Percentiles rank a stretch among this genome's conserved stretches.
Conservation (phyloP, 2,888 invertebrate species). For the Phyto melanocephala region DNA sequence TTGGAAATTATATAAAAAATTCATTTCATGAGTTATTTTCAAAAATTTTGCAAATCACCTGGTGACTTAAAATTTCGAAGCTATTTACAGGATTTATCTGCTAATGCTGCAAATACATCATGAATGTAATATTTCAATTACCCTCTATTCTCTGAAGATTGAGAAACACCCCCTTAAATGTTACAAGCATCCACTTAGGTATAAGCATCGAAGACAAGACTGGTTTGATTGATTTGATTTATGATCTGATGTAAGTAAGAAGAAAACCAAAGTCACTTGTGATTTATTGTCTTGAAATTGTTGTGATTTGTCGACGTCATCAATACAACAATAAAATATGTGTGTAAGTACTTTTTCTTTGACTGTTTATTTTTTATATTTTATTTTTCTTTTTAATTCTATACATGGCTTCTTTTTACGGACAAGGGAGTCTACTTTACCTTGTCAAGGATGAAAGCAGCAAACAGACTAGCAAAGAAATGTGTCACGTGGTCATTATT, state of each 20-base stretch:
- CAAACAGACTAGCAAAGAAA: slow-evolving; percentile 6
- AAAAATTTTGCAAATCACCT: too few species aligned
- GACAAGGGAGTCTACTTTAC: background rate
- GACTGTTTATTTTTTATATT: background rate
- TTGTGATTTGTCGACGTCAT: slow-evolving; percentile 51
- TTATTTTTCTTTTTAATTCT: background rate
- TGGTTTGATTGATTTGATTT: slow-evolving; percentile 67
- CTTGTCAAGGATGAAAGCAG: slow-evolving; percentile 10
- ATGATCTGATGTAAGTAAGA: slow-evolving; percentile 65
- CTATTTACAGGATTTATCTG: too few species aligned
- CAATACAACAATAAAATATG: slow-evolving; percentile 2
- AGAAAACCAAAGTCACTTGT: slow-evolving; percentile 63
- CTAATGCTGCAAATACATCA: too few species aligned
- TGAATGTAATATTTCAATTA: too few species aligned
- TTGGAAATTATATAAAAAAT: too few species aligned
- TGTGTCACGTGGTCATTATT: slow-evolving; percentile 53
- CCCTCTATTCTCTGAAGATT: too few species aligned
- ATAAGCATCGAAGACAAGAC: too few species aligned
- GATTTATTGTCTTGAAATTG: slow-evolving; percentile 66
- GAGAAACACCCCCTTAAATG: too few species aligned
- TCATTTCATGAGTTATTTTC: too few species aligned
- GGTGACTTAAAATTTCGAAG: too few species aligned
- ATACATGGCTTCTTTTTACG: background rate
- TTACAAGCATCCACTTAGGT: too few species aligned
- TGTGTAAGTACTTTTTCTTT: background rate